Evolutionary conservation across 1,140 invertebrate species (phyloP).

Genomic region (Drosophila athabasca): DNA sequence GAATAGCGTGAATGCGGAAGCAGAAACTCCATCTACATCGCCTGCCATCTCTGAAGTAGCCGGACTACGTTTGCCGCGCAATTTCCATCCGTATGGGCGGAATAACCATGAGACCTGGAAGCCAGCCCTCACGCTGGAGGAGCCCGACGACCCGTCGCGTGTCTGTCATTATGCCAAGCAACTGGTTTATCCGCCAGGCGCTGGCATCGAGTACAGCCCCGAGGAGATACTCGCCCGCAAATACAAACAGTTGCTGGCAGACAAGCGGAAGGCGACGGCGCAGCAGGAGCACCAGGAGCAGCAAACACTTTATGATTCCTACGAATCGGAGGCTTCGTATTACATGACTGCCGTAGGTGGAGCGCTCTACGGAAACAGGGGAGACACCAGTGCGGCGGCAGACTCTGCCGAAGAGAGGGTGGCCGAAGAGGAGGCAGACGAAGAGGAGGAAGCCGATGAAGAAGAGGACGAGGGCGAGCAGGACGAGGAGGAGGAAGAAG

Average conservation of each 20-base stretch:
- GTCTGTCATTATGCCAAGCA: constrained; percentile 79
- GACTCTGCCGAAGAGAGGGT: constrained; percentile 8
- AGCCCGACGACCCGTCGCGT: constrained; percentile 77
- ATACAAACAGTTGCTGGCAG: constrained; percentile 45
- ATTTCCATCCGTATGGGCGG: constrained; percentile 71
- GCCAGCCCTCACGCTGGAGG: constrained; percentile 77
- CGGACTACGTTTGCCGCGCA: constrained; percentile 64
- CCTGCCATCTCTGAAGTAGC: constrained; percentile 31
- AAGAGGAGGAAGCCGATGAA: constrained; percentile 38
- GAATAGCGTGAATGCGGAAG: constrained; percentile 23
- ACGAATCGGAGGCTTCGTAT: constrained; percentile 52
- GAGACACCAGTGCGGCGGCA: constrained; percentile 4
- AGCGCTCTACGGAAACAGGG: constrained; percentile 47
- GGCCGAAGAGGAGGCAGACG: constrained; percentile 34
- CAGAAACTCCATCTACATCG: background rate
- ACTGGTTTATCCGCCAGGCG: constrained; percentile 70
- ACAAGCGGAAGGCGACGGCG: constrained; percentile 19
- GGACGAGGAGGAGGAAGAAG: constrained; percentile 44
- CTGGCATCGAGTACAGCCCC: constrained; percentile 75
- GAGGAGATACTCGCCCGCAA: constrained; percentile 74
- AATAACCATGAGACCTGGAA: constrained; percentile 83
- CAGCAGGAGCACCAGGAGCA: constrained; percentile 43
- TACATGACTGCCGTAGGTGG: constrained; percentile 69
- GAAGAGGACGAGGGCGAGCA: constrained; percentile 28
- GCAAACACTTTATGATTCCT: constrained; percentile 54